Evolutionary conservation across 2,888 invertebrate species (phyloP).

Genomic region (Patella ulyssiponensis): DNA sequence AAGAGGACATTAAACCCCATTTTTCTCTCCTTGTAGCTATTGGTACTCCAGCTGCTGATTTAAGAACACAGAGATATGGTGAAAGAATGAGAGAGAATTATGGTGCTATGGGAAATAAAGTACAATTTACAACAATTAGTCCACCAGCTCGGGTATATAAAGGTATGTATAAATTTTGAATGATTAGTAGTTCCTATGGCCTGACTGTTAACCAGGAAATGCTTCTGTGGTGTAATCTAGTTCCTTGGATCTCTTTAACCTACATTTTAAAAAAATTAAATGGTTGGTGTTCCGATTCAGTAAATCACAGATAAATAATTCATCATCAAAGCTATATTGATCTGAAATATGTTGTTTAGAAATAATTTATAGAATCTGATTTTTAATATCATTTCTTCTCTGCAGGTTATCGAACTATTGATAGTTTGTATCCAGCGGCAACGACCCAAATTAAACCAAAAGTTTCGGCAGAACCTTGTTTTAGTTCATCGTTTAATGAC

Average conservation of each 20-base stretch:
- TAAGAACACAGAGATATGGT: slow-evolving; percentile 16
- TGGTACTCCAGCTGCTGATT: slow-evolving; percentile 12
- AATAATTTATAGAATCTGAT: neutral
- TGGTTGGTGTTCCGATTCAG: neutral
- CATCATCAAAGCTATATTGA: neutral
- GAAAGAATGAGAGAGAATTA: slow-evolving; percentile 28
- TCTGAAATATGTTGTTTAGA: slow-evolving; percentile 4
- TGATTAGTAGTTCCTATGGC: neutral
- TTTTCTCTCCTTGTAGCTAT: slow-evolving; percentile 8
- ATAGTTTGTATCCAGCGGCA: slow-evolving; percentile 57
- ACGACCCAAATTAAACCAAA: slow-evolving; percentile 44
- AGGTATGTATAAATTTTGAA: slow-evolving; percentile 38
- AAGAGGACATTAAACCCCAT: too few relatives aligned
- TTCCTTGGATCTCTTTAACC: too few relatives aligned
- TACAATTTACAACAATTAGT: slow-evolving; percentile 48
- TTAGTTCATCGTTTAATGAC: slow-evolving; percentile 45
- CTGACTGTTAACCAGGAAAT: too few relatives aligned
- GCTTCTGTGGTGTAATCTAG: too few relatives aligned
- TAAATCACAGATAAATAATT: slow-evolving; percentile 9
- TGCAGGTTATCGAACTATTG: slow-evolving; percentile 59
- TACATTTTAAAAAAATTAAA: neutral
- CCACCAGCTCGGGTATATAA: slow-evolving; percentile 46
- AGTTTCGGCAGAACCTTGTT: slow-evolving; percentile 23
- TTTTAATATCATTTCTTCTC: neutral
- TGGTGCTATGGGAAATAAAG: slow-evolving; percentile 43